These are phyloP conservation scores for Danaus melanippus DNA, from an alignment of 1,140 invertebrate genomes.

Conservation along the genomic window DNA sequence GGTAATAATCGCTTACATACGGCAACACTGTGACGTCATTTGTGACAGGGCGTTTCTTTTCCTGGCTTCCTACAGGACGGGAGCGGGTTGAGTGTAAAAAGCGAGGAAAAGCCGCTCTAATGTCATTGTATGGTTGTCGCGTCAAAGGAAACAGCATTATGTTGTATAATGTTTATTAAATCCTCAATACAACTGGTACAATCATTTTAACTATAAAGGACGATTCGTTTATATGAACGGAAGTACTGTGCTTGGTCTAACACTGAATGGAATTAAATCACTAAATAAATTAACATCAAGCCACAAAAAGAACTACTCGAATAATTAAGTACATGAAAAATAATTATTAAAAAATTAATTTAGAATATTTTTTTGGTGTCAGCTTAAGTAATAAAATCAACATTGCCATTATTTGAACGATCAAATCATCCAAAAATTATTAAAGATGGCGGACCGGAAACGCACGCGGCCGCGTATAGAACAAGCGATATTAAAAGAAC, in stretches of 20 bases:
- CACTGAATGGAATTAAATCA: background rate
- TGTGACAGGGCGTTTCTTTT: constrained; percentile 60
- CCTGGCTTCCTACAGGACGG: constrained; percentile 63
- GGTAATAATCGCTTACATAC: background rate
- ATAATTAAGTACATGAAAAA: too few species aligned
- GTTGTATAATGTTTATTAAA: constrained; percentile 23
- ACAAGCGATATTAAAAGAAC: too few species aligned
- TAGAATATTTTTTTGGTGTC: background rate
- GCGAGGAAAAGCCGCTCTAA: constrained; percentile 58
- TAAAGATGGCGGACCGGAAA: constrained; percentile 6
- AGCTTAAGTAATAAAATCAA: background rate
- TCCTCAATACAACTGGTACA: constrained; percentile 26
- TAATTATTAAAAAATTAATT: background rate
- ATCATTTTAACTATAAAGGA: constrained; percentile 15
- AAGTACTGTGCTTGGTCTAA: background rate
- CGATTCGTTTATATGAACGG: constrained; percentile 4
- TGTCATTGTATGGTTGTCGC: too few species aligned
- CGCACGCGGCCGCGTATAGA: too few species aligned
- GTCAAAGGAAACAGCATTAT: too few species aligned
- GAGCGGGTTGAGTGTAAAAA: constrained; percentile 49
- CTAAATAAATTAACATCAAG: background rate
- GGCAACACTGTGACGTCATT: constrained; percentile 25
- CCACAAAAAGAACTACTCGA: background rate
- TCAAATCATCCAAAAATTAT: constrained; percentile 9
- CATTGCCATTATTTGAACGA: constrained; percentile 19